Conservation (phyloP, 2,888 invertebrate genomes). For the Drosophila falleni region DNA sequence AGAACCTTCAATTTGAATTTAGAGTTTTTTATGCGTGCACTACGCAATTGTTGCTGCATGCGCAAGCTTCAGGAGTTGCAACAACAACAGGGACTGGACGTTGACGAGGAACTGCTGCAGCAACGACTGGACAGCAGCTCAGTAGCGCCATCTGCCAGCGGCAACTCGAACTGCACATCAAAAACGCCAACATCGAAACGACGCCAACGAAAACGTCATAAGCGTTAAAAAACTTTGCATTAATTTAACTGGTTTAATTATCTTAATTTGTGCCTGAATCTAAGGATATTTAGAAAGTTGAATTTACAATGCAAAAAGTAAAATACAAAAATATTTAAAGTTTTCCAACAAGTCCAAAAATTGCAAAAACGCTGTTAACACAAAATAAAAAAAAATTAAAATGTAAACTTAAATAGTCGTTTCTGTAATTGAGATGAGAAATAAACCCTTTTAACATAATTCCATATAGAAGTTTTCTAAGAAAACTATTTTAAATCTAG, state of each 20-base stretch:
- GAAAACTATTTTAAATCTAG: too few species aligned
- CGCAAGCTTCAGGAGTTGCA: conserved; percentile 37
- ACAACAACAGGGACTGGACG: conserved; percentile 16
- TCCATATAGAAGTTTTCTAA: too few species aligned
- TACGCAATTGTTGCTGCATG: conserved; percentile 60
- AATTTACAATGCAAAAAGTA: neutral
- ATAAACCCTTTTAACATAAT: too few species aligned
- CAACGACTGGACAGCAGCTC: neutral
- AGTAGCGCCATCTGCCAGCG: conserved; percentile 27
- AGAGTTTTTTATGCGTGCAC: conserved; percentile 67
- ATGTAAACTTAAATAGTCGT: too few species aligned
- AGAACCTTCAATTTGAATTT: conserved; percentile 69
- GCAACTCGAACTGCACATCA: conserved; percentile 2
- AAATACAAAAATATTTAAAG: conserved; percentile 16
- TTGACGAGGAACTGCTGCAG: conserved; percentile 5
- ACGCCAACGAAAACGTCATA: conserved; percentile 8
- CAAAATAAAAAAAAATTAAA: conserved; percentile 12
- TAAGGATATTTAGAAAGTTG: neutral
- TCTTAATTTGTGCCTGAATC: conserved; percentile 7
- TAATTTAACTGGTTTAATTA: conserved; percentile 9
- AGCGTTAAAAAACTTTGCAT: conserved; percentile 4
- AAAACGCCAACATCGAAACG: conserved; percentile 8
- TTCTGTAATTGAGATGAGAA: too few species aligned
- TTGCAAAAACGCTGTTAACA: neutral
- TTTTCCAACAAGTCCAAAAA: neutral